Evolutionary conservation across 2,888 invertebrate genomes (phyloP).

Genomic region (Exephanes ischioxanthus): DNA sequence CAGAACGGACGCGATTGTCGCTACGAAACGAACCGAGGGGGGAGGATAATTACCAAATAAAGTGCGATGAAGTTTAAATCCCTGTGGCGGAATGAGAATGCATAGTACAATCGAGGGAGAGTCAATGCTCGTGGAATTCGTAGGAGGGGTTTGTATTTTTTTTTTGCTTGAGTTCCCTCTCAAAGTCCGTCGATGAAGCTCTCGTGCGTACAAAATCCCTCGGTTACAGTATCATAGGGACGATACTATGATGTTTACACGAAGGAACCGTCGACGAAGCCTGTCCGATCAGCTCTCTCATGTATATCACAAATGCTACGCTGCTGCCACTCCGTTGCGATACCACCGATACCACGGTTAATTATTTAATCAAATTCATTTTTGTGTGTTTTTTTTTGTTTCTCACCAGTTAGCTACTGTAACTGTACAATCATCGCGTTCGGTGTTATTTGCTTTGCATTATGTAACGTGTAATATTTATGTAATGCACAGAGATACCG

Average conservation of each 20-base stretch:
- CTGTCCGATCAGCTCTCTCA: neutral
- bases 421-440: neutral
- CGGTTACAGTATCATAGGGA: neutral
- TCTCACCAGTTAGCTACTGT: neutral
- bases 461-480: neutral
- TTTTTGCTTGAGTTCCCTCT: neutral
- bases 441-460: neutral
- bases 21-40: neutral
- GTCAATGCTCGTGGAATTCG: neutral
- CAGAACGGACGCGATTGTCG: neutral
- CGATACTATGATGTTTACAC: conserved; percentile 23
- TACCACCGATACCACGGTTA: conserved; percentile 20
- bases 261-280: neutral
- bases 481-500: neutral
- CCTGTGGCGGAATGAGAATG: conserved; percentile 1
- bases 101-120: conserved; percentile 41
- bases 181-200: neutral
- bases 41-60: conserved; percentile 15
- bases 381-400: conserved; percentile 28
- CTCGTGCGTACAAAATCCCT: neutral
- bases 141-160: neutral
- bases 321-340: conserved; percentile 32
- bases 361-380: conserved; percentile 30
- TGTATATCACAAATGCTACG: conserved; percentile 25
- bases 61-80: conserved; percentile 35